Evolutionary conservation across 2,113 vertebrate species (phyloP).

Genomic region (Mandrillus leucophaeus): DNA sequence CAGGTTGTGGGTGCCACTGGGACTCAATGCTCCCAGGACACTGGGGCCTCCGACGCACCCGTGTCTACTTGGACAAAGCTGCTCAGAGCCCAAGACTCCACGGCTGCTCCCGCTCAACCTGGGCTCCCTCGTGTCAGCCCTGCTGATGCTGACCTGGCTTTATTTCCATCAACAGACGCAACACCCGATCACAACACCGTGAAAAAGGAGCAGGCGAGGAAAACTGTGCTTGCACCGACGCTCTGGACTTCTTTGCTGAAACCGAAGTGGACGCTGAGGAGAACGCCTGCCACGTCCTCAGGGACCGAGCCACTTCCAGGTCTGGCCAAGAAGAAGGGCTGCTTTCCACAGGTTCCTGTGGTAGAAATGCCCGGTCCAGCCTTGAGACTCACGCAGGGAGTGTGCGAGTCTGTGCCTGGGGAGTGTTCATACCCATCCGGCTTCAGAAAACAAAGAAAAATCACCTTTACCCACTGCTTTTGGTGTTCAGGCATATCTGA

Average conservation of each 20-base stretch:
- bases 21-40: too few relatives aligned
- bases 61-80: too few relatives aligned
- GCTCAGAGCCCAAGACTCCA: not conserved
- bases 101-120: too few relatives aligned
- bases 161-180: not conserved
- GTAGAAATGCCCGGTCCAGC: rapidly evolving
- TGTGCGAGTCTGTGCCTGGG: rapidly evolving
- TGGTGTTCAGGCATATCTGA: rapidly evolving
- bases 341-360: rapidly evolving
- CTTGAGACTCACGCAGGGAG: rapidly evolving
- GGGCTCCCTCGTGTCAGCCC: too few relatives aligned
- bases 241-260: not conserved
- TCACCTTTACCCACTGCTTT: rapidly evolving
- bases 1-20: too few relatives aligned
- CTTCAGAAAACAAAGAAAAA: rapidly evolving
- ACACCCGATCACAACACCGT: too few relatives aligned
- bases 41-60: too few relatives aligned
- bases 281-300: too few relatives aligned
- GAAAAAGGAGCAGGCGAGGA: not conserved
- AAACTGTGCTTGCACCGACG: rapidly evolving
- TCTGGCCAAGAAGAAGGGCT: rapidly evolving
- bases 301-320: rapidly evolving
- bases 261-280: not conserved
- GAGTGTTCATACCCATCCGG: rapidly evolving
- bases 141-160: not conserved